Base-by-base conservation (phyloP, 2,888 invertebrate species). In the Cheilosia soror region DNA sequence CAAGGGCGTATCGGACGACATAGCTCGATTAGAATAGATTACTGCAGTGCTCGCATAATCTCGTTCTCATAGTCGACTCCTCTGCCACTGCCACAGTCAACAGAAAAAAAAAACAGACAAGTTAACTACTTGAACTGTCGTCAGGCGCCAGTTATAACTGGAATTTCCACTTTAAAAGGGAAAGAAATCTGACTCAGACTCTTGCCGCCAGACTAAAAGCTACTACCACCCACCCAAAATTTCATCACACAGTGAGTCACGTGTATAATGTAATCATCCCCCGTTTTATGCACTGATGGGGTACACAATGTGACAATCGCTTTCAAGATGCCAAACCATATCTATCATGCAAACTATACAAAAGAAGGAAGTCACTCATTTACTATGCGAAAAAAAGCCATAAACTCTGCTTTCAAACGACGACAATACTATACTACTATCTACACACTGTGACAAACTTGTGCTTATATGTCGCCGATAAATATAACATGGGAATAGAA, bases 121-220 rank as follows among this genome's bases (percentile, higher is more conserved):
- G 80, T 80, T 65, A 53, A 47, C 66, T 69, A 71, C 69, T 75
- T 84, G 31, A 65, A 58, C 60, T 60, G 20, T 60, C 58, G 80
- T 11, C 75, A 51, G 83, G 84, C 84, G 84, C 84, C 84, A 84
- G 75, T 71, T 75, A 71, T 55, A 47, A 51, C 53, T 80, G 69
- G 63, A 75, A 75, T 69, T 63, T 73, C 68, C 49, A 57, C 60
- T 63, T 71, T 42, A 25, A 9, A 63, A 51, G 20, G 5, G 9
- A 51, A 11, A 47, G 47, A 15, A 66, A 42, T 58, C 79, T 57
- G 62, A 79, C 79, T 79, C 73, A 83, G 72, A 62, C 69, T 60
- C 25, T 72, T 51, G 79, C 57, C 78, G 79, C 78, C 73, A 69
- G 51, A 51, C 42, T 68, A 72, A 73, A 69, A 60, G 55, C 31